Evolutionary conservation across 2,888 invertebrate genomes (phyloP).

Genomic region (Euplagia quadripunctaria): DNA sequence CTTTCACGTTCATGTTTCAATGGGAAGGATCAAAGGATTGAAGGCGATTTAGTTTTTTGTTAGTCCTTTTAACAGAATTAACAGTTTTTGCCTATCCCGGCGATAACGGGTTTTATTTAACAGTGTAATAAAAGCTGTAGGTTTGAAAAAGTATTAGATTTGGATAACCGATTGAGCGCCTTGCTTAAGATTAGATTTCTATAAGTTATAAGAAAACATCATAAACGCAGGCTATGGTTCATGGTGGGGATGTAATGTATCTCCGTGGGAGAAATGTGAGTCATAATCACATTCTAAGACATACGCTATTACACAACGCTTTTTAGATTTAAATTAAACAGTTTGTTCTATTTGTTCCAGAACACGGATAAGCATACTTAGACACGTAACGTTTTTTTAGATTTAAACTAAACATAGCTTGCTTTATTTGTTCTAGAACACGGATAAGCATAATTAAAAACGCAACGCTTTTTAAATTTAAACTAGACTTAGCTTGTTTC

Average conservation of each 20-base stretch:
- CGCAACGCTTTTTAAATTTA: too few species aligned
- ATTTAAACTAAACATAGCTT: too few species aligned
- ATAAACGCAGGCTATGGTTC: neutral
- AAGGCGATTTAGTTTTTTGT: conserved; percentile 53
- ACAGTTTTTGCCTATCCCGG: conserved; percentile 13
- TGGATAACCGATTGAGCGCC: neutral
- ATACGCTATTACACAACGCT: neutral
- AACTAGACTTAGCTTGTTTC: too few species aligned
- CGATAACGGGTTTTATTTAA: neutral
- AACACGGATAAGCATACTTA: neutral
- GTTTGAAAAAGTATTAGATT: neutral
- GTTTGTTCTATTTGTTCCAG: neutral
- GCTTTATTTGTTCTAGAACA: too few species aligned
- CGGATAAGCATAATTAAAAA: too few species aligned
- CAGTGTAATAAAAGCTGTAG: neutral
- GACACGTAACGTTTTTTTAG: too few species aligned
- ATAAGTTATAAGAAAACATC: neutral
- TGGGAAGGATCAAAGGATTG: conserved; percentile 57
- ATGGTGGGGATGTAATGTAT: neutral
- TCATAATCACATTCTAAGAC: neutral
- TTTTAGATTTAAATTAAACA: neutral
- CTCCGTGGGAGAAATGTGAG: neutral
- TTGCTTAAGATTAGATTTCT: neutral
- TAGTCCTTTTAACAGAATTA: conserved; percentile 37
- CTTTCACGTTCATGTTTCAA: conserved; percentile 58